Base-by-base conservation (phyloP, 2,113 vertebrate species). In the Catagonus wagneri region DNA sequence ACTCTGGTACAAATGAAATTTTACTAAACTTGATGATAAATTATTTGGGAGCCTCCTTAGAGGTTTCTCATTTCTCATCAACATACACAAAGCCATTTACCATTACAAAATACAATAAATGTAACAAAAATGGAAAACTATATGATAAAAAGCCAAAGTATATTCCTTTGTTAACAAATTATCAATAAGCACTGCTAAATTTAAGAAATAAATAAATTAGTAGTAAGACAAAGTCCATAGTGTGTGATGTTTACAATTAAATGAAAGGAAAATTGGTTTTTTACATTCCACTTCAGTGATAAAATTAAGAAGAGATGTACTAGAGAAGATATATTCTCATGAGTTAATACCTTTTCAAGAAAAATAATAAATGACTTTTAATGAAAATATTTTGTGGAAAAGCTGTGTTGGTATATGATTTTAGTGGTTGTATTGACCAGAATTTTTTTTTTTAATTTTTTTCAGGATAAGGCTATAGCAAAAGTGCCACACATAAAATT, bases 1-100 rank as follows among this genome's bases (percentile, higher is more conserved):
- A 68, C 76, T 92, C 44, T 15, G 44, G 0, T 96, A 72, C 12
- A 22, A 60, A 29, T 72, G 71, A 79, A 75, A 54, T 89, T 89
- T 93, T 91, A 92, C 72, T 80, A 76, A 80, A 93, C 79, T 75
- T 88, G 54, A 69, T 86, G 80, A 54, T 75, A 94, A 89, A 78
- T 90, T 88, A 74, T 56, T 91, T 81, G 75, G 39, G 52, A 8
- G 1, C 78, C 56, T 83, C 66, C 50, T 71, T 79, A 5, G 65
- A 69, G n/a, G 4, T 79, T 88, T 86, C 52, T 72, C 68, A 52
- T 69, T 87, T 93, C 32, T 95, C 54, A 93, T 54, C 52, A 88
- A 4, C 11, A 71, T 74, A 81, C 36, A n/a, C 19, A 68, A 86
- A 90, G 27, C 56, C 74, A 80, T 86, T 80, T 90, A 81, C 27